A percentile compares a stretch with the other conserved stretches of the same genome.
Conservation (phyloP, 2,888 invertebrate species). For the Pecten maximus region DNA sequence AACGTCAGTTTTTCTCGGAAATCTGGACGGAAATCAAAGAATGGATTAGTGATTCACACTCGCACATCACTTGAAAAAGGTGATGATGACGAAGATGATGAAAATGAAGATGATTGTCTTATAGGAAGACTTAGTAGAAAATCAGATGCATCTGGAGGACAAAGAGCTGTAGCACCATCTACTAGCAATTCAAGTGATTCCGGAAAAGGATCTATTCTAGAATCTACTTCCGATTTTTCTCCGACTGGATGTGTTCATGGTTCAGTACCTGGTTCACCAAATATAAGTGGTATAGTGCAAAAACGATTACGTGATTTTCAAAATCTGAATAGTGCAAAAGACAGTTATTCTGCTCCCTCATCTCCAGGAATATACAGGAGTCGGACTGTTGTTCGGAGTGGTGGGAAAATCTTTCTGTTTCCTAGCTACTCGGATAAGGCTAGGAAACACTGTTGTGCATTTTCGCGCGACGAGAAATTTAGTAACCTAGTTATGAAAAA, state of each 20-base stretch:
- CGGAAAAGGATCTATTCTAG: slow-evolving; percentile 51
- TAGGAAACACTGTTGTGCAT: slow-evolving; percentile 38
- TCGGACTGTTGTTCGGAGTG: slow-evolving; percentile 35
- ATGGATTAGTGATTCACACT: slow-evolving; percentile 51
- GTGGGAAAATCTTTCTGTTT: slow-evolving; percentile 34
- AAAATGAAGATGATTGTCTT: slow-evolving; percentile 54
- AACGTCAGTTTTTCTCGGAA: slow-evolving; percentile 64
- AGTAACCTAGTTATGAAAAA: slow-evolving; percentile 48
- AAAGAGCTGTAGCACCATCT: slow-evolving; percentile 52
- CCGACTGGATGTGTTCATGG: slow-evolving; percentile 38
- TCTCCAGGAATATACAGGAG: slow-evolving; percentile 52
- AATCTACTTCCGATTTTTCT: slow-evolving; percentile 53
- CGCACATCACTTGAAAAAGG: slow-evolving; percentile 38
- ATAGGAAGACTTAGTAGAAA: slow-evolving; percentile 60
- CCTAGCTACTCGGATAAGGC: slow-evolving; percentile 41
- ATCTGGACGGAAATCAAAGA: slow-evolving; percentile 52
- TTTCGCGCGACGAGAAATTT: slow-evolving; percentile 53
- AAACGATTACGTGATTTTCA: slow-evolving; percentile 68
- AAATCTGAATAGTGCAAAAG: slow-evolving; percentile 54
- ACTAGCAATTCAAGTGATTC: slow-evolving; percentile 46
- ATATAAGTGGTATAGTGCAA: slow-evolving; percentile 70
- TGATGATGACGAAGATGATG: slow-evolving; percentile 51
- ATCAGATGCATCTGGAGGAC: slow-evolving; percentile 54
- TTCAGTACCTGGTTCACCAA: slow-evolving; percentile 70
- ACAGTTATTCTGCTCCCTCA: slow-evolving; percentile 52